Evolutionary conservation across 2,113 vertebrate genomes (phyloP), one percentile per base, ranked within the genome.

Genomic region (Ailurus styani): DNA sequence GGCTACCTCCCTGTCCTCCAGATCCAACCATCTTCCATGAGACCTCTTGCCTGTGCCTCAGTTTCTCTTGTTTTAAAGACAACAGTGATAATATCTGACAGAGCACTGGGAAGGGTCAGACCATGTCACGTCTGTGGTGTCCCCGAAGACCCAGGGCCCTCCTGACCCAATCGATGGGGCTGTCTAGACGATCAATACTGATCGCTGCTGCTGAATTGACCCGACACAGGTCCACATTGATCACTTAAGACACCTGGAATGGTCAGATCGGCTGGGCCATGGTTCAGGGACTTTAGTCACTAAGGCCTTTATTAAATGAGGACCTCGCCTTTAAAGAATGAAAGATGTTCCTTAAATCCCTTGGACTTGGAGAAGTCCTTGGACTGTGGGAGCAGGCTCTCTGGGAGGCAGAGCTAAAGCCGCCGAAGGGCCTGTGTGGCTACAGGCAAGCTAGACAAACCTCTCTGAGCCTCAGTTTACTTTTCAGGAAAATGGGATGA

Each of bases 181-280:
- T 93, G 94, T 96, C 91, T 54, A 90, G 57, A 84, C 3, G 1
- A 94, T 98, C 98, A n/a, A 96, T 98, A 96, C 84, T 78, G 97
- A 97, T 97, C 96, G 68, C 92, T 88, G 70, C 34, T 20, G 94
- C 81, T 23, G 88, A 93, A 98, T 93, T 97, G 97, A 98, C 97
- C 94, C 0, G 23, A 95, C 95, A 47, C 11, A 72, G 90, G 87
- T 68, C 84, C 47, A 34, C 90, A 97, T 96, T 78, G 97, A 97
- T 98, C 96, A 93, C 55, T 55, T 88, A 85, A 88, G 96, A 95
- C 83, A 92, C 57, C 47, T 86, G 94, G 79, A 87, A 90, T 27
- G 47, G 93, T 90, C 5, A 5, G 68, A 72, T 68, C 83, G 34
- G 91, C 66, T 25, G 55, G 55, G 25, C 84, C 52, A 18, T 3